A percentile compares a stretch with the other conserved stretches of the same genome.
Evolutionary conservation across 2,888 invertebrate species (phyloP).

Genomic region (Cataglyphis albicans): DNA sequence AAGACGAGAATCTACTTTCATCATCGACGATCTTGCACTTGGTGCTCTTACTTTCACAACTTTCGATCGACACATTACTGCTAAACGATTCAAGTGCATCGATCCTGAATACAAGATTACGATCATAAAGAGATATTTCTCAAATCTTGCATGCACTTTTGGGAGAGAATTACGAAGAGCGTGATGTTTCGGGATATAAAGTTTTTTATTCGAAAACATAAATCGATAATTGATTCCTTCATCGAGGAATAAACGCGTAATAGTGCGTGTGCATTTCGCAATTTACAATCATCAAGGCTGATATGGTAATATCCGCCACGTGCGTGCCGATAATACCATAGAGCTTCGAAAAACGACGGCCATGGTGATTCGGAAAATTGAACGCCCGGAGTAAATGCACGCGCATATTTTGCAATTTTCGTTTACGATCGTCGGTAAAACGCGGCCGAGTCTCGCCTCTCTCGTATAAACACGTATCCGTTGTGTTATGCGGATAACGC

Average conservation of each 20-base stretch:
- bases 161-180: background rate
- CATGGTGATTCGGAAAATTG: slow-evolving; percentile 61
- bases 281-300: slow-evolving; percentile 40
- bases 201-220: background rate
- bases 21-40: slow-evolving; percentile 50
- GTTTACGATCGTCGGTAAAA: slow-evolving; percentile 71
- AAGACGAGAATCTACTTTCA: slow-evolving; percentile 63
- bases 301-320: slow-evolving; percentile 21
- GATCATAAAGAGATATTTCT: background rate
- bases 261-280: slow-evolving; percentile 42
- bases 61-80: slow-evolving; percentile 74
- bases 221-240: background rate
- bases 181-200: slow-evolving; percentile 28
- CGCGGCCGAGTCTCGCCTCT: slow-evolving; percentile 54
- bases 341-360: slow-evolving; percentile 47
- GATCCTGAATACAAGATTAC: background rate
- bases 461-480: background rate
- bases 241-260: slow-evolving; percentile 12
- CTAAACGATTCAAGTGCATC: slow-evolving; percentile 30
- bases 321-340: slow-evolving; percentile 41
- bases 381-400: slow-evolving; percentile 47
- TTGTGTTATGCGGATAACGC: slow-evolving; percentile 70
- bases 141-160: background rate
- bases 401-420: slow-evolving; percentile 76
- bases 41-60: slow-evolving; percentile 80